Evolutionary conservation across 2,113 vertebrate species (phyloP).

Genomic region (Callipepla squamata): DNA sequence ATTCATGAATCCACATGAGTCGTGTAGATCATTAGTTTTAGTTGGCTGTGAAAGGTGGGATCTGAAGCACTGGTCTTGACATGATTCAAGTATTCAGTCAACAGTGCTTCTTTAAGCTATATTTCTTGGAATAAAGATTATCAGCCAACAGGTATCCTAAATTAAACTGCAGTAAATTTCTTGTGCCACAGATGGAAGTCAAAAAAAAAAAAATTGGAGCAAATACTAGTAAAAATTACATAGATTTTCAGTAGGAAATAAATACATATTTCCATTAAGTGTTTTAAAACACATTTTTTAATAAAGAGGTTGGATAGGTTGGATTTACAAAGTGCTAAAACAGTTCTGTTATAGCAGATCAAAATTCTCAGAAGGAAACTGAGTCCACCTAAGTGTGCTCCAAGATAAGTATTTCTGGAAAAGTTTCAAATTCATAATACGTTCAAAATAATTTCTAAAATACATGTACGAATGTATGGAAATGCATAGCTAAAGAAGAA

Average conservation of each 20-base stretch:
- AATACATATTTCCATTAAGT: neutral
- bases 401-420: neutral
- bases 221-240: neutral
- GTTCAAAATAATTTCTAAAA: neutral
- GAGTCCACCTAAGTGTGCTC: neutral
- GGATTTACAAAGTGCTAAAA: neutral
- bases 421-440: neutral
- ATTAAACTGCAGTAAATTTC: neutral
- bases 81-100: neutral
- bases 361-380: neutral
- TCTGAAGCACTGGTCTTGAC: neutral
- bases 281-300: neutral
- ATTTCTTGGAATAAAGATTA: neutral
- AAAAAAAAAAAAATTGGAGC: neutral
- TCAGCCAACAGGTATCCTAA: neutral
- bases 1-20: neutral
- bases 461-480: neutral
- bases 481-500: neutral
- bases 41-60: neutral
- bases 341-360: neutral
- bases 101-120: neutral
- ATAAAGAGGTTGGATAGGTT: neutral
- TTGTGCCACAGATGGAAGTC: neutral
- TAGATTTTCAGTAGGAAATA: neutral
- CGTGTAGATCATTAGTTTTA: neutral